Conservation (phyloP, 2,113 vertebrate species). For the Ptychochromis oligacanthus region DNA sequence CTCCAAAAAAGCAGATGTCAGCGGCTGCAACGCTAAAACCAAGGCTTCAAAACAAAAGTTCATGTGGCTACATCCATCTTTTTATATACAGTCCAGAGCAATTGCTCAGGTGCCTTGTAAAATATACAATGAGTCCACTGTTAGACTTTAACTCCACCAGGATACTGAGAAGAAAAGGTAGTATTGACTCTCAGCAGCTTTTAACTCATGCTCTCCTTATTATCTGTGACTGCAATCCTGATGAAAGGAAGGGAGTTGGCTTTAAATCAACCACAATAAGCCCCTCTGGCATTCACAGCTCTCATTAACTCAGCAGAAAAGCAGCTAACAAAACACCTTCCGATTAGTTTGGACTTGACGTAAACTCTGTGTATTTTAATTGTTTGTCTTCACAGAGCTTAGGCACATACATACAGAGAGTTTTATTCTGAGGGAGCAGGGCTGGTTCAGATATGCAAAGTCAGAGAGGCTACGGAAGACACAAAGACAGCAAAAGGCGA, state of each 20-base stretch:
- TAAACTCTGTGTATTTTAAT: slow-evolving; percentile 9
- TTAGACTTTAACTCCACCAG: background rate
- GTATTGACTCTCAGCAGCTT: slow-evolving; percentile 8
- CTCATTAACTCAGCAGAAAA: slow-evolving; percentile 28
- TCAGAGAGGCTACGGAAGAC: background rate
- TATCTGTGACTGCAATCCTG: slow-evolving; percentile 7
- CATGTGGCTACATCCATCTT: background rate
- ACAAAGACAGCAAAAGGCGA: slow-evolving; percentile 6
- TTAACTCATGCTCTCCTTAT: background rate
- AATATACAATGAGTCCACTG: background rate
- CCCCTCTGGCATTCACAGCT: slow-evolving; percentile 4
- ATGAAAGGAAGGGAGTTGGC: background rate
- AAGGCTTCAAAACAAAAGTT: background rate
- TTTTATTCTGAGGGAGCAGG: background rate
- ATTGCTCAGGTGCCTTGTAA: background rate
- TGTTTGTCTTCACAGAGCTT: slow-evolving; percentile 7
- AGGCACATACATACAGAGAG: background rate
- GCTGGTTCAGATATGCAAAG: background rate
- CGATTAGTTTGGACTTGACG: background rate
- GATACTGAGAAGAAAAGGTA: slow-evolving; percentile 13
- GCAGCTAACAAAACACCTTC: background rate
- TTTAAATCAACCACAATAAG: slow-evolving; percentile 1
- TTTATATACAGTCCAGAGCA: too few relatives aligned
- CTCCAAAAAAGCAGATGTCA: background rate
- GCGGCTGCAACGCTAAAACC: background rate